phyloP scores from a whole-genome alignment of 2,888 invertebrate genomes.

The Idaea dimidiata region DNA sequence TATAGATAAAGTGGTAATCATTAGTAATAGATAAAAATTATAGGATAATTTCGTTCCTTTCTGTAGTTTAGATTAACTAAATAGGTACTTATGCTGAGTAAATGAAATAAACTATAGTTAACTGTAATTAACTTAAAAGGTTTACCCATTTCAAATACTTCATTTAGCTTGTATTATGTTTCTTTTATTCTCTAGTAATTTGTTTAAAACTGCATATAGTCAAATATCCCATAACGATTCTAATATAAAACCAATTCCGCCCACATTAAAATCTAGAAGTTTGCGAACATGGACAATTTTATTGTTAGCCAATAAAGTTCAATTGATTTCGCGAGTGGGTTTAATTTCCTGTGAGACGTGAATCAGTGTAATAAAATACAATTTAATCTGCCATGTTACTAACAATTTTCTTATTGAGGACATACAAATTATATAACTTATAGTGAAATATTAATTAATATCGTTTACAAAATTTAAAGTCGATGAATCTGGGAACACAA shows the following conservation, averaged over 20 bases:
- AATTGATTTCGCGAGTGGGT: constrained; percentile 28
- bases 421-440: too few species aligned
- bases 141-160: neutral
- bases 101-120: constrained; percentile 10
- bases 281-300: constrained; percentile 22
- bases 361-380: constrained; percentile 29
- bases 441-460: constrained; percentile 23
- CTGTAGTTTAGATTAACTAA: too few species aligned
- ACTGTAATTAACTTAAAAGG: constrained; percentile 10
- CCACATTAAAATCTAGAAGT: constrained; percentile 22
- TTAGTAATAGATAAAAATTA: too few species aligned
- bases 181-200: neutral
- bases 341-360: constrained; percentile 30
- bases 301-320: constrained; percentile 26
- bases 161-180: neutral
- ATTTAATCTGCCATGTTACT: constrained; percentile 18
- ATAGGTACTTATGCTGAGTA: too few species aligned
- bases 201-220: neutral
- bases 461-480: constrained; percentile 10
- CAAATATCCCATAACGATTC: constrained; percentile 3
- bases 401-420: constrained; percentile 26
- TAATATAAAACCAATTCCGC: constrained; percentile 19
- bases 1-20: too few species aligned
- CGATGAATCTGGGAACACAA: too few species aligned
- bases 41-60: too few species aligned